These are phyloP conservation scores for honey bee (Apis mellifera) DNA, from an alignment of 1,140 invertebrate species.

Conservation along the genomic window Amel_HAv3.1 CM009932.2:12175501-12176000, in stretches of 20 bases:
- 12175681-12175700: constrained; percentile 48
- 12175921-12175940: neutral
- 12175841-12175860: neutral
- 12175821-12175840: constrained; percentile 3
- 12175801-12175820: constrained; percentile 13
- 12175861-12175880: neutral
- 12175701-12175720: constrained; percentile 41
- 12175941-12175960: neutral
- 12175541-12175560: no score
- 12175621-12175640: constrained; percentile 22
- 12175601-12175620: constrained; percentile 11
- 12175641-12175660: constrained; percentile 6
- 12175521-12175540: no score
- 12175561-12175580: neutral
- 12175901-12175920: neutral
- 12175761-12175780: constrained; percentile 66
- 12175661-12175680: constrained; percentile 47
- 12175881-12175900: neutral
- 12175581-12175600: neutral
- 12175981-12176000: constrained; percentile 1
- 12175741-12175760: constrained; percentile 56
- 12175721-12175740: constrained; percentile 64
- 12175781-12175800: constrained; percentile 39
- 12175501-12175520: no score
- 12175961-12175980: neutral